Evolutionary conservation across 2,797 vertebrate genomes (phyloP).

Genomic region (Mormyrus proboscirostris): DNA sequence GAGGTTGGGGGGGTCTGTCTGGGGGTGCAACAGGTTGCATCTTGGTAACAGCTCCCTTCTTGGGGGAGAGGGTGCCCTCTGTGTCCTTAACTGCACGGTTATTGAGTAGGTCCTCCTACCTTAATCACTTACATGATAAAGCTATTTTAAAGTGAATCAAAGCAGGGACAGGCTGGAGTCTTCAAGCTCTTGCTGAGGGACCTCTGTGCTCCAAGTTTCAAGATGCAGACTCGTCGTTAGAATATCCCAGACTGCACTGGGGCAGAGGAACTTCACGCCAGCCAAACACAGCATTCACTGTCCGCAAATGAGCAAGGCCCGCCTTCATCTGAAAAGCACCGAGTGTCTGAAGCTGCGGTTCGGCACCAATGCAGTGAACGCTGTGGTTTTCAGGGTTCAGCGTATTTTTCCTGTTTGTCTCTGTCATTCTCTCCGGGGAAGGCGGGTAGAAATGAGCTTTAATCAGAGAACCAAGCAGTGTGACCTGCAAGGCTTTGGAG

Average conservation of each 20-base stretch:
- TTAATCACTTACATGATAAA: neutral
- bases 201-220: neutral
- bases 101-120: neutral
- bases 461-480: neutral
- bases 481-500: neutral
- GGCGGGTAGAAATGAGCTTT: neutral
- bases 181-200: neutral
- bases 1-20: neutral
- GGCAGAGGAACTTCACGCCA: neutral
- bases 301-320: neutral
- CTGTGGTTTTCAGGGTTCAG: neutral
- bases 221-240: neutral
- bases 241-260: neutral
- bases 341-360: neutral
- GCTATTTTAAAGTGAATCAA: neutral
- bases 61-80: neutral
- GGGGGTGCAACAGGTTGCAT: slow-evolving; percentile 24
- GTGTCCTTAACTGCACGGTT: neutral
- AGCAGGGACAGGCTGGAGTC: neutral
- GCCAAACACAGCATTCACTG: neutral
- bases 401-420: neutral
- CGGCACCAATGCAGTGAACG: neutral
- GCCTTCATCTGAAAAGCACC: neutral
- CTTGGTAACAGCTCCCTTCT: slow-evolving; percentile 17
- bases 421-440: neutral